phyloP scores from a whole-genome alignment of 2,888 invertebrate genomes.

The Osmoderma eremita region DNA sequence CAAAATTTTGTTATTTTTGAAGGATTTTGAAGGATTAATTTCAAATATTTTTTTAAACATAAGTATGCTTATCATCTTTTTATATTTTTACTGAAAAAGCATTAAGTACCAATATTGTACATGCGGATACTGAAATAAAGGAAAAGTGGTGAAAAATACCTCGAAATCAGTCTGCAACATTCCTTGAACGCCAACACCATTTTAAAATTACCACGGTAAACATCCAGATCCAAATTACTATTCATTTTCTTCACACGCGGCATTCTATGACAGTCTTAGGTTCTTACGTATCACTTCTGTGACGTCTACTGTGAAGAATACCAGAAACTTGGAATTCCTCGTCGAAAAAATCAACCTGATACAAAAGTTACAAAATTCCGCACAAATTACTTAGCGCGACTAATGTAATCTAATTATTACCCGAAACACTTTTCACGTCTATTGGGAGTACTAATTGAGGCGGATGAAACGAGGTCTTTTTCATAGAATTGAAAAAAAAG shows the following conservation, averaged over 20 bases:
- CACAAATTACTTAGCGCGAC: slow-evolving; percentile 14
- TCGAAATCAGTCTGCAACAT: slow-evolving; percentile 39
- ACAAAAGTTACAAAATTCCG: slow-evolving; percentile 16
- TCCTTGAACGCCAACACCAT: slow-evolving; percentile 39
- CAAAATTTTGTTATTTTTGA: no score
- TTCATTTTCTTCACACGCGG: slow-evolving; percentile 19
- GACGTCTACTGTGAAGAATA: no score
- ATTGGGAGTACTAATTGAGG: slow-evolving; percentile 5
- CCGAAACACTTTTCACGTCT: background rate
- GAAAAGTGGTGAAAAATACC: slow-evolving; percentile 18
- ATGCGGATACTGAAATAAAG: no score
- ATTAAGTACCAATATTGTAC: no score
- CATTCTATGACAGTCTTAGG: background rate
- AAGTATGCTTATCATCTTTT: no score
- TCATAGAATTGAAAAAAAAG: slow-evolving; percentile 3
- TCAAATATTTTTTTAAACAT: no score
- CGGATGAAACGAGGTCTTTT: background rate
- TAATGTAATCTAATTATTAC: slow-evolving; percentile 20
- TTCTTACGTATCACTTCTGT: background rate
- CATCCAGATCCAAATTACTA: slow-evolving; percentile 29
- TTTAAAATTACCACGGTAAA: slow-evolving; percentile 41
- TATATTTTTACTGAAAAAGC: no score
- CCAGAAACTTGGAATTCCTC: no score
- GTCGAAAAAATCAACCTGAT: background rate
- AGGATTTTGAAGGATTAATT: no score